These are phyloP conservation scores for Callyntrura guangdongensis DNA, from an alignment of 2,888 invertebrate species.

Conservation along the genomic window DNA sequence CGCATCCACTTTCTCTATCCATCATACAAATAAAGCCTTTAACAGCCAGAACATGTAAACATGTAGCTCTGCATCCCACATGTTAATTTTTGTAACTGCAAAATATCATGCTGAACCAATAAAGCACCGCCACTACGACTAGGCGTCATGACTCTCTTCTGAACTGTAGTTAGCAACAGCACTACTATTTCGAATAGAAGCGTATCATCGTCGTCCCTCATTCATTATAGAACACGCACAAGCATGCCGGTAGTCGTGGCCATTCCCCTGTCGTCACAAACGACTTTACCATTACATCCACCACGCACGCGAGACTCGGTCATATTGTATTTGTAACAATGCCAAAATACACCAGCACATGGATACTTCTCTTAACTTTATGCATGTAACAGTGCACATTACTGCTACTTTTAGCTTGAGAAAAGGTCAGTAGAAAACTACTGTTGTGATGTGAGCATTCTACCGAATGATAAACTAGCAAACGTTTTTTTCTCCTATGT, in stretches of 20 bases:
- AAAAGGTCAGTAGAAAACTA: slow-evolving; percentile 7
- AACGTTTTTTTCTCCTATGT: neutral
- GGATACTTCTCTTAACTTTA: neutral
- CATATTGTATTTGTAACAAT: neutral
- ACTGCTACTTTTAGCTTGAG: neutral
- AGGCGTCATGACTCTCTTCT: slow-evolving; percentile 28
- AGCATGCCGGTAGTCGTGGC: slow-evolving; percentile 50
- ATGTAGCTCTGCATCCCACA: slow-evolving; percentile 9
- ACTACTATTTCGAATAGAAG: neutral
- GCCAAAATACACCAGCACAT: neutral
- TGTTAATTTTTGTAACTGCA: slow-evolving; percentile 20
- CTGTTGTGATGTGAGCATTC: neutral
- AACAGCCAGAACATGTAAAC: neutral
- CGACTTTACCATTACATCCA: slow-evolving; percentile 29
- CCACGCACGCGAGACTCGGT: neutral
- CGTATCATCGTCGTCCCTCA: neutral
- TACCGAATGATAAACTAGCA: neutral
- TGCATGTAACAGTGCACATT: neutral
- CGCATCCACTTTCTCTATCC: slow-evolving; percentile 81
- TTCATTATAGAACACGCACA: slow-evolving; percentile 64
- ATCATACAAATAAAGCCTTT: slow-evolving; percentile 47
- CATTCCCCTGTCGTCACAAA: slow-evolving; percentile 29
- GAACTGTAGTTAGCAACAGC: neutral
- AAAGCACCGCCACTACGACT: neutral
- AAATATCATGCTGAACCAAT: slow-evolving; percentile 23